These are phyloP conservation scores for Pantala flavescens DNA, from an alignment of 1,140 invertebrate genomes.

Conservation along the genomic window DNA sequence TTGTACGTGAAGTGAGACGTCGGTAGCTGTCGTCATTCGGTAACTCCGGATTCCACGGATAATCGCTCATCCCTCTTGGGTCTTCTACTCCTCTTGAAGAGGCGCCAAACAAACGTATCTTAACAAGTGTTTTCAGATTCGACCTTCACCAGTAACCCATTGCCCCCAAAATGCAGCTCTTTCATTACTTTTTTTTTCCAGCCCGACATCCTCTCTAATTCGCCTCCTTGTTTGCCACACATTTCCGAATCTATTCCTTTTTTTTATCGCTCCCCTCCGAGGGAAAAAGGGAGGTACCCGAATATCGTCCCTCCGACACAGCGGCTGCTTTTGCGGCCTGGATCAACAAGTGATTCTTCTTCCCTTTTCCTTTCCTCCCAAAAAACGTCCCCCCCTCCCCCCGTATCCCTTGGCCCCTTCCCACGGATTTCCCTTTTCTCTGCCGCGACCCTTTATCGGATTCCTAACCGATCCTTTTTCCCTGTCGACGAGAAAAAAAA, in stretches of 20 bases:
- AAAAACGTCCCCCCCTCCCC: neutral
- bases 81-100: too few relatives aligned
- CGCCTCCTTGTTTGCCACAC: neutral
- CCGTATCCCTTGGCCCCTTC: neutral
- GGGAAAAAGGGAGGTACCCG: neutral
- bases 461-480: neutral
- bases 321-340: neutral
- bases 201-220: neutral
- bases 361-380: neutral
- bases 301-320: neutral
- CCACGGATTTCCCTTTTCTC: neutral
- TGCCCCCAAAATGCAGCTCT: neutral
- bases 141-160: neutral
- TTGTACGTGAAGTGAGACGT: too few relatives aligned
- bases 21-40: too few relatives aligned
- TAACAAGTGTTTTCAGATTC: too few relatives aligned
- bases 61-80: too few relatives aligned
- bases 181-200: neutral
- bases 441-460: neutral
- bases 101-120: too few relatives aligned
- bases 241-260: neutral
- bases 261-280: neutral
- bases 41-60: too few relatives aligned
- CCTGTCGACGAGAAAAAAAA: too few relatives aligned
- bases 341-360: conserved; percentile 9